Conservation (phyloP, 2,888 invertebrate genomes). For the Ellobium chinense region DNA sequence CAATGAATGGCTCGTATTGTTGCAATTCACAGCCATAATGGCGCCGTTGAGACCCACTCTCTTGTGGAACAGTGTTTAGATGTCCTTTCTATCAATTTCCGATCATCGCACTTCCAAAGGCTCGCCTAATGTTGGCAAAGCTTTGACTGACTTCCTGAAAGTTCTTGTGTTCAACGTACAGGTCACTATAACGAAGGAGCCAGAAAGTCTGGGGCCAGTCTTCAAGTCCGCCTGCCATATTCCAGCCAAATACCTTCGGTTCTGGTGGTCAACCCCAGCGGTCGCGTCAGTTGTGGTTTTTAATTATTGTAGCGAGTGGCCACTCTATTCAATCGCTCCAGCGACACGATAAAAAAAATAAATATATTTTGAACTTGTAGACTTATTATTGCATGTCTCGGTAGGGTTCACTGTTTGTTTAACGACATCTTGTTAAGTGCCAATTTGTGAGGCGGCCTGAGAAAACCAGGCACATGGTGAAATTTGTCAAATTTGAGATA, state of each 20-base stretch:
- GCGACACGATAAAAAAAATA: no score
- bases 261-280: no score
- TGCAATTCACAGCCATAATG: not conserved
- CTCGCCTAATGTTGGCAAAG: not conserved
- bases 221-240: no score
- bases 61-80: not conserved
- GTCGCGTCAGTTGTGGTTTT: no score
- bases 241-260: no score
- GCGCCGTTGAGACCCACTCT: not conserved
- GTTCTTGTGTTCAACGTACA: not conserved
- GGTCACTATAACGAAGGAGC: not conserved
- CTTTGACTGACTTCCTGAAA: not conserved
- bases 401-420: not conserved
- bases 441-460: no score
- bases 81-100: not conserved
- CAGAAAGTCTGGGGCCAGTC: not conserved
- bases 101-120: not conserved
- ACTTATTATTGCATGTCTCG: not conserved
- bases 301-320: no score
- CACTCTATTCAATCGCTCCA: no score
- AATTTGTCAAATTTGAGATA: no score
- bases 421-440: not conserved
- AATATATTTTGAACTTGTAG: not conserved
- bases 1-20: not conserved
- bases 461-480: no score